A percentile compares a stretch with the other conserved stretches of the same genome.
Conservation (phyloP, 2,888 invertebrate species). For the Clepsis dumicolana region DNA sequence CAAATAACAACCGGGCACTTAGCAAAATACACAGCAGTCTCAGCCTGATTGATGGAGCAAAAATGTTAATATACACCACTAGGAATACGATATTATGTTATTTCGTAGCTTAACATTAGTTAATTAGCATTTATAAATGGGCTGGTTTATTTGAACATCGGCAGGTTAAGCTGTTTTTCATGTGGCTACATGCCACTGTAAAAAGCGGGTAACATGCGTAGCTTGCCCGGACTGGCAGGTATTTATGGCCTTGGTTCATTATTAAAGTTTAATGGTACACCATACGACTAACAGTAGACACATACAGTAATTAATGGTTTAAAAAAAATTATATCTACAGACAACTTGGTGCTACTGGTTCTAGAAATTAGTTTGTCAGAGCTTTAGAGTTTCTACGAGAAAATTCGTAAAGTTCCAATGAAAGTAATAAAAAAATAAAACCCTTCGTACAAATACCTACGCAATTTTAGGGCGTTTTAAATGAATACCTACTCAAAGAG, state of each 20-base stretch:
- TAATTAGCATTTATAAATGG: slow-evolving; percentile 34
- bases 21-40: slow-evolving; percentile 30
- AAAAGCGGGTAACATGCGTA: neutral
- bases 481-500: no score
- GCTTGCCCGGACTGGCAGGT: neutral
- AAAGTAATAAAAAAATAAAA: no score
- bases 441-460: no score
- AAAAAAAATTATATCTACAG: no score
- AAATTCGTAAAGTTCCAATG: no score
- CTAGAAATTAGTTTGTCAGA: no score
- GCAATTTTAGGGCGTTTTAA: no score
- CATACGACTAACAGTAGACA: no score
- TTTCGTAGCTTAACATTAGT: slow-evolving; percentile 27
- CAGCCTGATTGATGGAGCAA: slow-evolving; percentile 36
- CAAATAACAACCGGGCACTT: slow-evolving; percentile 32
- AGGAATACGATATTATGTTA: slow-evolving; percentile 22
- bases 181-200: neutral
- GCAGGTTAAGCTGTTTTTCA: neutral
- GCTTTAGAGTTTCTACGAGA: no score
- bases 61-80: slow-evolving; percentile 23
- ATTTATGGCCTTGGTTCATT: neutral
- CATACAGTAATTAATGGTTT: no score
- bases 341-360: no score
- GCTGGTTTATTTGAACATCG: slow-evolving; percentile 3
- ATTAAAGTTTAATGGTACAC: neutral